phyloP scores from a whole-genome alignment of 2,113 vertebrate species.

The Rhinopomastus cyanomelas region DNA sequence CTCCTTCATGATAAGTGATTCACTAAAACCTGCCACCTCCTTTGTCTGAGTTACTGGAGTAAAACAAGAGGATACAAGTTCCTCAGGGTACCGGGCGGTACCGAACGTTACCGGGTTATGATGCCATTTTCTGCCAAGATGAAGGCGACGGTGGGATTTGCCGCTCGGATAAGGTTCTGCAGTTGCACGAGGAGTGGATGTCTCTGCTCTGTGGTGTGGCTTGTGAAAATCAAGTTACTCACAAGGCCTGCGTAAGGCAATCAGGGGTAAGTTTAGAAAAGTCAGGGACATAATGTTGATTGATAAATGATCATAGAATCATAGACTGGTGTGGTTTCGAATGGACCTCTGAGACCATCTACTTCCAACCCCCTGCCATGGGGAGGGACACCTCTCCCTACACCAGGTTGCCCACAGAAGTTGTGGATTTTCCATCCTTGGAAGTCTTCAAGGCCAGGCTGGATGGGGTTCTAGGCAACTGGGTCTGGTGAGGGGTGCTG shows the following conservation, averaged over 20 bases:
- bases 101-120: slow-evolving; percentile 81
- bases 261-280: not conserved
- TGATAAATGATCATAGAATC: not conserved
- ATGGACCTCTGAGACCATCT: too few species aligned
- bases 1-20: not conserved
- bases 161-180: slow-evolving; percentile 87
- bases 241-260: slow-evolving; percentile 83
- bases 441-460: too few species aligned
- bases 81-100: not conserved
- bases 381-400: too few species aligned
- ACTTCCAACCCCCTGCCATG: too few species aligned
- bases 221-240: slow-evolving; percentile 89
- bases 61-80: not conserved
- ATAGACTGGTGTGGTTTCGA: too few species aligned
- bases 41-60: not conserved
- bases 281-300: not conserved
- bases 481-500: too few species aligned
- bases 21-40: not conserved
- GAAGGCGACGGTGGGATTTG: slow-evolving; percentile 87
- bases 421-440: too few species aligned
- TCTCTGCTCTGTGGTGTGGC: slow-evolving; percentile 82
- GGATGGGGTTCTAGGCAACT: too few species aligned
- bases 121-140: slow-evolving; percentile 89
- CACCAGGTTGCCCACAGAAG: too few species aligned
- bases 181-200: slow-evolving; percentile 84